phyloP scores from a whole-genome alignment of 2,888 invertebrate species.

The Cryptus viduatorius region DNA sequence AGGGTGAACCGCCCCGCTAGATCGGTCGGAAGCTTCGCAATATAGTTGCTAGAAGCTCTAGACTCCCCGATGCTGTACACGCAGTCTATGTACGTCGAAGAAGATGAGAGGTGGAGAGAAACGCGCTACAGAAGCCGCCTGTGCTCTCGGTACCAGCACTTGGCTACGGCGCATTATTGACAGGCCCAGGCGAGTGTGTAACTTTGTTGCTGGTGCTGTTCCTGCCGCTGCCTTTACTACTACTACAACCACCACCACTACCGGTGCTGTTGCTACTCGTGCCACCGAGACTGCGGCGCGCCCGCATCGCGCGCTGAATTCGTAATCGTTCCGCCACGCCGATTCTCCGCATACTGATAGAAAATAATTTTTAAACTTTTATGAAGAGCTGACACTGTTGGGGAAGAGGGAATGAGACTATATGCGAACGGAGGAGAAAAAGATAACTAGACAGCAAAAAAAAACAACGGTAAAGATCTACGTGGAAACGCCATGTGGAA shows the following conservation, averaged over 20 bases:
- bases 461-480: slow-evolving; percentile 16
- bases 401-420: neutral
- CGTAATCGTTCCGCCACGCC: slow-evolving; percentile 69
- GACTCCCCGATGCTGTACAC: slow-evolving; percentile 22
- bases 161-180: slow-evolving; percentile 77
- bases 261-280: neutral
- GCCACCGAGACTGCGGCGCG: slow-evolving; percentile 53
- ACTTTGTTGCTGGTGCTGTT: slow-evolving; percentile 70
- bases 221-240: slow-evolving; percentile 32
- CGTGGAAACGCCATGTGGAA: slow-evolving; percentile 20
- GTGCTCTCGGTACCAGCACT: slow-evolving; percentile 66
- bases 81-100: slow-evolving; percentile 18
- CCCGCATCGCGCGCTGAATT: slow-evolving; percentile 75
- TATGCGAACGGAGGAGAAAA: slow-evolving; percentile 11
- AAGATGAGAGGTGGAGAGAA: slow-evolving; percentile 25
- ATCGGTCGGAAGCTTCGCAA: slow-evolving; percentile 57
- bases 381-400: slow-evolving; percentile 36
- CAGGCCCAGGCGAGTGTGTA: slow-evolving; percentile 74
- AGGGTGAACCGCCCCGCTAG: slow-evolving; percentile 55
- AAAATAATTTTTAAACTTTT: slow-evolving; percentile 78
- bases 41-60: slow-evolving; percentile 57
- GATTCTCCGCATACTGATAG: slow-evolving; percentile 75
- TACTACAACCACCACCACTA: neutral
- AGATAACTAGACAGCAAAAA: slow-evolving; percentile 24
- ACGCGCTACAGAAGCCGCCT: slow-evolving; percentile 57